Base-by-base conservation (phyloP, 2,797 vertebrate species). In the Scomberomorus guttatus region DNA sequence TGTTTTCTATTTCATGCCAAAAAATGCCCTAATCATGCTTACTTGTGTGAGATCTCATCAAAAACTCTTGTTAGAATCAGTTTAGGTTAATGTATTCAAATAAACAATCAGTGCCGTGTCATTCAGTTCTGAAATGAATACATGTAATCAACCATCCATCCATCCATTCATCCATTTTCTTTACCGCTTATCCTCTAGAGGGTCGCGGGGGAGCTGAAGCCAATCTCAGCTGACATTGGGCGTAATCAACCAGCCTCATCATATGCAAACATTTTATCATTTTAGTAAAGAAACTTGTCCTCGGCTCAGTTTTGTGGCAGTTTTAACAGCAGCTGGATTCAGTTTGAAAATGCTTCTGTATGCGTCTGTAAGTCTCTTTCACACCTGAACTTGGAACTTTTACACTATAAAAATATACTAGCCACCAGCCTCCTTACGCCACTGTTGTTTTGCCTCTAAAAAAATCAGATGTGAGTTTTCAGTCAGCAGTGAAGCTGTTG, bases 61-160 rank as follows among this genome's bases (percentile, higher is more conserved):
- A 42, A 50, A 32, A 29, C 24, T 52, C 48, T n/a, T 9, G 12
- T 44, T 50, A 1, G 60, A 72, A 71, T 44, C 62, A 54, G 55
- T 24, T 54, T 6, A 18, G 4, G 39, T 22, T 65, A 32, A 71
- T 75, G 17, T 60, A 64, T 71, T 76, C 79, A 62, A 18, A 66
- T n/a, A 60, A 58, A 71, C 39, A 75, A 71, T 81, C 55, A 71
- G 67, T 9, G 13, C 44, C 3, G 25, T 18, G 46, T 39, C 66
- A 48, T 66, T 75, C 37, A 44, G 48, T 4, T 10, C 37, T 37
- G 13, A 65, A 72, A 72, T 66, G 55, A 67, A 39, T n/a, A 15
- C 68, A 34, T 46, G 34, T 32, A 78, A 78, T 72, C 68, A 71
- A n/a, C 51, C 22, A 42, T n/a, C n/a, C n/a, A n/a, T n/a, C n/a